Evolutionary conservation across 2,888 invertebrate genomes (phyloP).

Genomic region (Tetrapedia diversipes): DNA sequence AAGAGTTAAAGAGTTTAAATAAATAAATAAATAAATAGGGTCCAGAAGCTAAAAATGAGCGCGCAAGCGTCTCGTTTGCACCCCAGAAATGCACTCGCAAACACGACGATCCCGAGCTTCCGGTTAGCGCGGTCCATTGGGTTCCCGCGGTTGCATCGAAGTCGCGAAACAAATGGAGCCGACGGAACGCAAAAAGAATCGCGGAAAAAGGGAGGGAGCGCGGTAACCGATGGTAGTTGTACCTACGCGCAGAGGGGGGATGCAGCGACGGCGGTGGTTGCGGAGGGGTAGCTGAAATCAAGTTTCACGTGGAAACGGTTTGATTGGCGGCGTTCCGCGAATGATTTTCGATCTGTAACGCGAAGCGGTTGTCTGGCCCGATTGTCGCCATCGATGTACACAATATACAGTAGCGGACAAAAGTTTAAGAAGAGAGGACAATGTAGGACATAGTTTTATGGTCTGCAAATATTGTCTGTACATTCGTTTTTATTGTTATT

Average conservation of each 20-base stretch:
- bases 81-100: too few relatives aligned
- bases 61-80: too few relatives aligned
- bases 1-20: too few relatives aligned
- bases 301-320: constrained; percentile 67
- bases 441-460: too few relatives aligned
- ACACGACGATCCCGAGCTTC: neutral
- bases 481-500: too few relatives aligned
- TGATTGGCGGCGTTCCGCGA: constrained; percentile 68
- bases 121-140: neutral
- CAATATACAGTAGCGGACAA: too few relatives aligned
- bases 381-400: constrained; percentile 19
- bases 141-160: constrained; percentile 36
- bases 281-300: constrained; percentile 54
- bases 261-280: neutral
- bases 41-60: too few relatives aligned
- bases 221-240: constrained; percentile 45
- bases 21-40: too few relatives aligned
- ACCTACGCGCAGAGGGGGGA: neutral
- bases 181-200: constrained; percentile 23
- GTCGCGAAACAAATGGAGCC: constrained; percentile 41
- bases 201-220: too few relatives aligned
- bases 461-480: too few relatives aligned
- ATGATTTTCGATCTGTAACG: constrained; percentile 68
- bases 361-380: constrained; percentile 58
- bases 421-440: too few relatives aligned